These are phyloP conservation scores for Strix occidentalis DNA, from an alignment of 2,797 vertebrate species.

Conservation along the genomic window DNA sequence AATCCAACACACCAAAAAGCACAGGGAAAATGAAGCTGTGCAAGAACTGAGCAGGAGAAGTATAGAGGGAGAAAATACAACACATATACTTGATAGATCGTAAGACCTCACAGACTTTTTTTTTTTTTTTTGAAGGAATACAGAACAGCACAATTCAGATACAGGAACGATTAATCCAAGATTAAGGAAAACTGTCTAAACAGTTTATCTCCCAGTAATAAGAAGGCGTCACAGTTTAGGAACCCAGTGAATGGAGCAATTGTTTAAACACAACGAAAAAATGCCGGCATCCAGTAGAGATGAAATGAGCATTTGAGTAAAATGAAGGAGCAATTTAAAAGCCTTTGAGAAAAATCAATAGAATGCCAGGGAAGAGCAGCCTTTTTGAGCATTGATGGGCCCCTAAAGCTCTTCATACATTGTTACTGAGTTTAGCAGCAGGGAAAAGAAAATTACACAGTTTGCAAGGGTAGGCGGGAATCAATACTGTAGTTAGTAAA, in stretches of 20 bases:
- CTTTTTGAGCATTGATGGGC: constrained; percentile 78
- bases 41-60: background rate
- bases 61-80: background rate
- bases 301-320: constrained; percentile 80
- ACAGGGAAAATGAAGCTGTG: background rate
- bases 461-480: constrained; percentile 80
- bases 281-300: constrained; percentile 73
- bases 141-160: constrained; percentile 72
- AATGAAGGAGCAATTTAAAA: constrained; percentile 87
- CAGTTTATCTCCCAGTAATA: constrained; percentile 83
- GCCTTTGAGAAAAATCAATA: constrained; percentile 88
- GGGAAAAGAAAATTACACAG: constrained; percentile 82
- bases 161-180: constrained; percentile 79
- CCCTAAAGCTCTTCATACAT: constrained; percentile 75
- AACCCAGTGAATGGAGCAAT: constrained; percentile 77
- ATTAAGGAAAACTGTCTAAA: constrained; percentile 82
- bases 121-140: constrained; percentile 61
- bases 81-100: constrained; percentile 34
- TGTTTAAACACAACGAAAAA: constrained; percentile 82
- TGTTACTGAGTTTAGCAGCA: constrained; percentile 80
- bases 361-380: constrained; percentile 73
- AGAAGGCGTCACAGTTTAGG: constrained; percentile 82
- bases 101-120: background rate
- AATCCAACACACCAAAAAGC: constrained; percentile 14
- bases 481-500: constrained; percentile 93